phyloP scores from a whole-genome alignment of 92 coral and sea anemone genomes.

The Montipora capitata region DNA sequence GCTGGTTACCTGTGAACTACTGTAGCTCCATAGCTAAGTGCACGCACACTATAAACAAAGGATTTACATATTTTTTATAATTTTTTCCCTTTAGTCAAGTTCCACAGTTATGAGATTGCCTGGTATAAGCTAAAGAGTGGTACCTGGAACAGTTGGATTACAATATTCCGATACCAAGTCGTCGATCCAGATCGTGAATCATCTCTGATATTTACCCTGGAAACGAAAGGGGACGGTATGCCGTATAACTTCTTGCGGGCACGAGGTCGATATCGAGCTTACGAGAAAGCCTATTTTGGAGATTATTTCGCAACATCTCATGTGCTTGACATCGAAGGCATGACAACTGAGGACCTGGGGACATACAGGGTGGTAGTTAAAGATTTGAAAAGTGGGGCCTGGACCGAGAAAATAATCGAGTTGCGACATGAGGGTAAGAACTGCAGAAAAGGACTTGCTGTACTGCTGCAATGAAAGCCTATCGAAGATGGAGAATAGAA shows the following conservation, averaged over 20 bases:
- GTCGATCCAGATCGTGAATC: conserved; percentile 7
- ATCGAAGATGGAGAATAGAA: too few species aligned
- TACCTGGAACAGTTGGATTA: background rate
- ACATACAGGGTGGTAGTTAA: conserved; percentile 79
- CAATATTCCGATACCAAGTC: background rate
- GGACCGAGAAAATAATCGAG: conserved; percentile 79
- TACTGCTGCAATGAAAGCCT: too few species aligned
- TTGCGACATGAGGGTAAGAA: conserved; percentile 77
- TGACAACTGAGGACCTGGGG: conserved; percentile 73
- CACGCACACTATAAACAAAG: too few species aligned
- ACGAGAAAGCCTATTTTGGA: conserved; percentile 80
- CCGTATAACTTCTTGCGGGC: background rate
- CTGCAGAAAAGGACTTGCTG: too few species aligned
- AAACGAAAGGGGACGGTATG: background rate
- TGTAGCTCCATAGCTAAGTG: too few species aligned
- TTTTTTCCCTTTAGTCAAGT: background rate
- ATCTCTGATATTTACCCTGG: conserved; percentile 6
- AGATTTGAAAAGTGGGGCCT: conserved; percentile 51
- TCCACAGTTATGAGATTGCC: conserved; percentile 8
- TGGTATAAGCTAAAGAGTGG: conserved; percentile 25
- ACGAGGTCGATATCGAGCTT: conserved; percentile 76
- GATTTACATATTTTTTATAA: background rate
- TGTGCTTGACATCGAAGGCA: conserved; percentile 77
- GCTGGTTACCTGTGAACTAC: too few species aligned
- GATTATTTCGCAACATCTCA: conserved; percentile 79